Percentiles rank a stretch among this genome's conserved stretches.
Evolutionary conservation across 2,888 invertebrate genomes (phyloP).

Genomic region (Azorinus chamasolen): DNA sequence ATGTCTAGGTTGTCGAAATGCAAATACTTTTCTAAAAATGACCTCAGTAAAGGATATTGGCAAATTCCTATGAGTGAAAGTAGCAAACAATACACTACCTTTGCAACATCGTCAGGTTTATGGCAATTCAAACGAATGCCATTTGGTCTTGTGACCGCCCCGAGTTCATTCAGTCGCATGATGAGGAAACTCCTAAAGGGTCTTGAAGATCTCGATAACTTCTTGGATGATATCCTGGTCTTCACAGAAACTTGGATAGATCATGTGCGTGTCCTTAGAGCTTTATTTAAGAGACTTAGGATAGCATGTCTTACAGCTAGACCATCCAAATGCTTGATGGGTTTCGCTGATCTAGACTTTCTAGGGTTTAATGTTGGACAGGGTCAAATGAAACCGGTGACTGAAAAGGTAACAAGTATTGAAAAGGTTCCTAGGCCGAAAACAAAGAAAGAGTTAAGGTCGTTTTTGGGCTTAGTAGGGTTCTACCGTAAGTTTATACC

Average conservation of each 20-base stretch:
- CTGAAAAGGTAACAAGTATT: slow-evolving; percentile 26
- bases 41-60: slow-evolving; percentile 67
- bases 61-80: slow-evolving; percentile 48
- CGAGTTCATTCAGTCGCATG: slow-evolving; percentile 40
- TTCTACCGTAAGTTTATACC: slow-evolving; percentile 51
- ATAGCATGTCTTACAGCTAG: slow-evolving; percentile 50
- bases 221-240: slow-evolving; percentile 55
- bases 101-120: too few relatives aligned
- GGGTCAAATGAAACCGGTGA: neutral
- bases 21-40: slow-evolving; percentile 59
- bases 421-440: slow-evolving; percentile 8
- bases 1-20: slow-evolving; percentile 48
- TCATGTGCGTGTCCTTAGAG: slow-evolving; percentile 37
- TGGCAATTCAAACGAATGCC: slow-evolving; percentile 44
- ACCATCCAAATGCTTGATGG: slow-evolving; percentile 38
- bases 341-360: slow-evolving; percentile 13
- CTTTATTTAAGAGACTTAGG: slow-evolving; percentile 36
- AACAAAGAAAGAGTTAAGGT: slow-evolving; percentile 25
- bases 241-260: slow-evolving; percentile 49
- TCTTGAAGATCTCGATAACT: slow-evolving; percentile 39
- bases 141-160: slow-evolving; percentile 49
- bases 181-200: slow-evolving; percentile 52
- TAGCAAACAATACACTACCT: slow-evolving; percentile 36
- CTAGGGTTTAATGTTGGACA: slow-evolving; percentile 38
- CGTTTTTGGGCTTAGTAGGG: slow-evolving; percentile 41